These are phyloP conservation scores for Atherinosoma microstoma DNA, from an alignment of 2,797 vertebrate genomes.

Conservation along the genomic window DNA sequence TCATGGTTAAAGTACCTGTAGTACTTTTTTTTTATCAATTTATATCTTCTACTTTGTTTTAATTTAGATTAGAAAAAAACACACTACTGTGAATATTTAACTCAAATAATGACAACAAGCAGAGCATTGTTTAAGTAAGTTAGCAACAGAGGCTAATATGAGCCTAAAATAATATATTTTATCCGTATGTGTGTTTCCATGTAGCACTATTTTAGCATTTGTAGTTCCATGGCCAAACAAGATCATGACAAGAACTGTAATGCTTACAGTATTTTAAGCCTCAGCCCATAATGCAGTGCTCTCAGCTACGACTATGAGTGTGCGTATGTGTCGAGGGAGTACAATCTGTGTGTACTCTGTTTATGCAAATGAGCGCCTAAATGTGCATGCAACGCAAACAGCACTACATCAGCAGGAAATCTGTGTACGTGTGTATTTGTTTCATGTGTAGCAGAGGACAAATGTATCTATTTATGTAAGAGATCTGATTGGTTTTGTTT, in stretches of 20 bases:
- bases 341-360: constrained; percentile 38
- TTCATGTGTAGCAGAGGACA: background rate
- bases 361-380: constrained; percentile 57
- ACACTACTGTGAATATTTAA: background rate
- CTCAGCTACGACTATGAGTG: constrained; percentile 52
- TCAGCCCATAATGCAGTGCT: constrained; percentile 70
- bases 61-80: background rate
- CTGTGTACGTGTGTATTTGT: constrained; percentile 9
- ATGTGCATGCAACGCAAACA: constrained; percentile 47
- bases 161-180: constrained; percentile 18
- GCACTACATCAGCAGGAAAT: constrained; percentile 38
- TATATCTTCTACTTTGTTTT: background rate
- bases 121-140: background rate
- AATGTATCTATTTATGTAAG: constrained; percentile 2
- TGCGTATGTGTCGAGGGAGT: constrained; percentile 9
- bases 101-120: background rate
- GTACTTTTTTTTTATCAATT: background rate
- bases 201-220: constrained; percentile 9
- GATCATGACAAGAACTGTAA: constrained; percentile 60
- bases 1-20: constrained; percentile 11
- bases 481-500: background rate
- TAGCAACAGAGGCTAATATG: constrained; percentile 8
- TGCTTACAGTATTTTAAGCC: constrained; percentile 67
- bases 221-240: constrained; percentile 43
- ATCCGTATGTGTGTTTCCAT: constrained; percentile 8